These are phyloP conservation scores for Megaleporinus macrocephalus DNA, from an alignment of 2,113 vertebrate species.

Conservation along the genomic window DNA sequence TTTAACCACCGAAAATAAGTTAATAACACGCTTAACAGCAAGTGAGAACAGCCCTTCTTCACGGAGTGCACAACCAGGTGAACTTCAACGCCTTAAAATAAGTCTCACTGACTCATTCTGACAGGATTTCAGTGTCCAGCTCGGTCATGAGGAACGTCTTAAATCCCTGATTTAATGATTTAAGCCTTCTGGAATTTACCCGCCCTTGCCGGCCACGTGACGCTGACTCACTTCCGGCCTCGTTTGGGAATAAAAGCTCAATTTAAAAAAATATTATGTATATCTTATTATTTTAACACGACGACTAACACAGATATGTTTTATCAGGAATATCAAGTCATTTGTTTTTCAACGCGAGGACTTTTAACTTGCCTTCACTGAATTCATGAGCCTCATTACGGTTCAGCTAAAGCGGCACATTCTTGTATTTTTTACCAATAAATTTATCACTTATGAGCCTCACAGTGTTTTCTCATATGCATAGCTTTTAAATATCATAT, in stretches of 20 bases:
- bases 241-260: no score
- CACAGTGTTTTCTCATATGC: no score
- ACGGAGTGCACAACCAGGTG: background rate
- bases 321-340: no score
- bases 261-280: no score
- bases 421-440: no score
- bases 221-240: slow-evolving; percentile 26
- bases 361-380: background rate
- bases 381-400: no score
- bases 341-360: background rate
- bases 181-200: slow-evolving; percentile 6
- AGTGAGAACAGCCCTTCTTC: background rate
- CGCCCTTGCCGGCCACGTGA: slow-evolving; percentile 23
- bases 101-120: background rate
- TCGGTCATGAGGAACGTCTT: slow-evolving; percentile 14
- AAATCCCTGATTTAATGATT: slow-evolving; percentile 12
- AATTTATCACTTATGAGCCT: no score
- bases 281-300: background rate
- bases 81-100: background rate
- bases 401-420: no score
- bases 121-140: background rate
- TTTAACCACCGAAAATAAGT: no score
- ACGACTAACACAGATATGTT: background rate
- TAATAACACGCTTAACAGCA: background rate
- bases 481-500: no score